These are phyloP conservation scores for Bombyx huttoni DNA, from an alignment of 2,888 invertebrate species.

Conservation along the genomic window DNA sequence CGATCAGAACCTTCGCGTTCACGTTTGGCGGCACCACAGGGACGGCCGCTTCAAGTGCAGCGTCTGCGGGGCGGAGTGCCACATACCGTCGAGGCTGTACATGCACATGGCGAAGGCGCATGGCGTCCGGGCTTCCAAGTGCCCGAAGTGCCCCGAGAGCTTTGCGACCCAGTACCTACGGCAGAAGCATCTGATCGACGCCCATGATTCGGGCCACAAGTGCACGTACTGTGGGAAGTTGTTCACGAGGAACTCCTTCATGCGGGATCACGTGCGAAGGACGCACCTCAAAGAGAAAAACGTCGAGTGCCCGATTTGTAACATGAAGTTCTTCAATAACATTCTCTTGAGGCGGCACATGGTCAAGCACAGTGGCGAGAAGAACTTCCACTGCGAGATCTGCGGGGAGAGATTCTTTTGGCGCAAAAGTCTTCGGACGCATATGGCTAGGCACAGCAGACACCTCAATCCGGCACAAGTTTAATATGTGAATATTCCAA, in stretches of 20 bases:
- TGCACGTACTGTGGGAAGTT: slow-evolving; percentile 54
- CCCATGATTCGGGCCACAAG: slow-evolving; percentile 57
- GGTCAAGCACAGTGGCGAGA: slow-evolving; percentile 66
- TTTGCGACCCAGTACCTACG: slow-evolving; percentile 68
- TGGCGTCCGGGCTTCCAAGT: slow-evolving; percentile 58
- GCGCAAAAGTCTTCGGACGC: slow-evolving; percentile 73
- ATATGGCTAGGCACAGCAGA: slow-evolving; percentile 58
- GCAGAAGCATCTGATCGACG: slow-evolving; percentile 67
- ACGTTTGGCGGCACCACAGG: slow-evolving; percentile 58
- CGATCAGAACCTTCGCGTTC: slow-evolving; percentile 57
- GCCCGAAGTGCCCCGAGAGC: slow-evolving; percentile 48
- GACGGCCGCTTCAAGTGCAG: slow-evolving; percentile 54
- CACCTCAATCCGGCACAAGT: slow-evolving; percentile 22
- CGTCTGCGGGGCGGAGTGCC: slow-evolving; percentile 52
- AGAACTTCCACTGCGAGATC: slow-evolving; percentile 72
- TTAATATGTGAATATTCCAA: slow-evolving; percentile 4
- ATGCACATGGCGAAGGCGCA: slow-evolving; percentile 62
- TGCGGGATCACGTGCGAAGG: slow-evolving; percentile 50
- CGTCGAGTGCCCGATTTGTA: slow-evolving; percentile 55
- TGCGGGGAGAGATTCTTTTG: slow-evolving; percentile 75
- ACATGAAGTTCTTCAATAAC: slow-evolving; percentile 60
- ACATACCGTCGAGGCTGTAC: slow-evolving; percentile 56
- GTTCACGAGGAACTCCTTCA: slow-evolving; percentile 52
- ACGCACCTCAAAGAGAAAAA: slow-evolving; percentile 62
- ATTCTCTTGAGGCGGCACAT: slow-evolving; percentile 51